Percentiles rank a stretch among this genome's conserved stretches.
These are phyloP conservation scores for Lerema accius DNA, from an alignment of 1,140 invertebrate species.

Conservation along the genomic window DNA sequence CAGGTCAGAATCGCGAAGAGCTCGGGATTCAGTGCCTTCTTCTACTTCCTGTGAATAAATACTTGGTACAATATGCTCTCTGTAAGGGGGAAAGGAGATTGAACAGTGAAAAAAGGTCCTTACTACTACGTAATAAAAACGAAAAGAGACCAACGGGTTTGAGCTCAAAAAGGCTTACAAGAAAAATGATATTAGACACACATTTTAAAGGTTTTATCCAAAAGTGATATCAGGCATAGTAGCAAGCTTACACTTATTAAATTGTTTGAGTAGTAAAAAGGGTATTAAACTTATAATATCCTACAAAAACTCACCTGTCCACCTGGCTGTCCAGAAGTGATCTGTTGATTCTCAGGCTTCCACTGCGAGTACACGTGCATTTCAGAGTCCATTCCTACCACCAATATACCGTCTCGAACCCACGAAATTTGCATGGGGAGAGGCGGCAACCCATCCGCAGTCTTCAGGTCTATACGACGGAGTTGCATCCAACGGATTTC, in stretches of 20 bases:
- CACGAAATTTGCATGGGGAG: slow-evolving; percentile 99
- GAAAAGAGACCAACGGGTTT: too few relatives aligned
- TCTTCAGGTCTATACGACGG: slow-evolving; percentile 94
- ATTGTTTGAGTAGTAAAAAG: too few relatives aligned
- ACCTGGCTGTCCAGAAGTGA: slow-evolving; percentile 45
- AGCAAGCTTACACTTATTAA: too few relatives aligned
- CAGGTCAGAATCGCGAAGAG: slow-evolving; percentile 91
- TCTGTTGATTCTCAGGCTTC: slow-evolving; percentile 88
- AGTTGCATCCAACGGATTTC: slow-evolving; percentile 98
- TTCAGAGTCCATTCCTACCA: slow-evolving; percentile 99
- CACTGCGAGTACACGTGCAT: slow-evolving; percentile 99
- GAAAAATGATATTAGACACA: too few relatives aligned
- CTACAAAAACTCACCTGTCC: slow-evolving; percentile 60
- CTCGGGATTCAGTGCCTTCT: slow-evolving; percentile 88
- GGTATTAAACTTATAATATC: too few relatives aligned
- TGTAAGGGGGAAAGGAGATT: too few relatives aligned
- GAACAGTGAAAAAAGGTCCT: too few relatives aligned
- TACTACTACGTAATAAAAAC: too few relatives aligned
- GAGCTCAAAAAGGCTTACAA: too few relatives aligned
- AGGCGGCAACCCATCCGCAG: slow-evolving; percentile 97
- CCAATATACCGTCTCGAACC: slow-evolving; percentile 98
- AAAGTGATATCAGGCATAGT: too few relatives aligned
- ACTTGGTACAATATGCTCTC: slow-evolving; percentile 10
- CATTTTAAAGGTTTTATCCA: too few relatives aligned
- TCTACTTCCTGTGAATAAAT: slow-evolving; percentile 77